Base-by-base conservation (phyloP, 2,888 invertebrate genomes). In the Imbricaverruca yamaguchii region DNA sequence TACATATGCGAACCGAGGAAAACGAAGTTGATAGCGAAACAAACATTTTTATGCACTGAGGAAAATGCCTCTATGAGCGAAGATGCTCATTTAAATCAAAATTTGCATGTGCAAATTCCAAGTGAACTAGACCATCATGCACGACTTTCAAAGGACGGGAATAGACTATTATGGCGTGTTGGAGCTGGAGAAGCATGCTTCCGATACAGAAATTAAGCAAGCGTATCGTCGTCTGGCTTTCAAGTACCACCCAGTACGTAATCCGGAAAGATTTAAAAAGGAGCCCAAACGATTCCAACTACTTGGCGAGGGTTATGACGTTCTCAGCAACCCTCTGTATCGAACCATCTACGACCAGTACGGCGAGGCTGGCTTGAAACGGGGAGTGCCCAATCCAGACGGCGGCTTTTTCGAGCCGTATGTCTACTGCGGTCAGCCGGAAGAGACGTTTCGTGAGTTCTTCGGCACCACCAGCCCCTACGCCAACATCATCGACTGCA, bases 291-390 rank as follows among this genome's bases (percentile, higher is more conserved):
- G 74, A 21, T 74, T 74, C 13, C 87, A 89, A 4, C 87, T 92
- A 25, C 90, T 93, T 80, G 91, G 91, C 57, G 94, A 94, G 89
- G 94, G 94, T 0, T 95, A 92, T 86, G 94, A 94, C 85, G 92
- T 94, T 13, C 88, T 95, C 56, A 87, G 91, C 1, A 89, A 93
- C 86, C 90, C 92, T 74, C 87, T 91, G 83, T 88, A 88, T 82
- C 89, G 93, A 82, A 92, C 94, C 18, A 91, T 95, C 23, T 96
- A 93, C 88, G 95, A 96, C 87, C 93, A 94, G 85, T 96, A 93
- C 87, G 96, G 96, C 0, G 95, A 95, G 87, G 92, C 93, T 85
- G 95, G 95, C 0, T 88, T 96, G 78, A 94, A 94, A 86, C 90
- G 90, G 85, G 95, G 95, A 0, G 91, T 95, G 0, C 92, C 93